Evolutionary conservation across 2,113 vertebrate species (phyloP).

Genomic region (Vireo altiloquus): DNA sequence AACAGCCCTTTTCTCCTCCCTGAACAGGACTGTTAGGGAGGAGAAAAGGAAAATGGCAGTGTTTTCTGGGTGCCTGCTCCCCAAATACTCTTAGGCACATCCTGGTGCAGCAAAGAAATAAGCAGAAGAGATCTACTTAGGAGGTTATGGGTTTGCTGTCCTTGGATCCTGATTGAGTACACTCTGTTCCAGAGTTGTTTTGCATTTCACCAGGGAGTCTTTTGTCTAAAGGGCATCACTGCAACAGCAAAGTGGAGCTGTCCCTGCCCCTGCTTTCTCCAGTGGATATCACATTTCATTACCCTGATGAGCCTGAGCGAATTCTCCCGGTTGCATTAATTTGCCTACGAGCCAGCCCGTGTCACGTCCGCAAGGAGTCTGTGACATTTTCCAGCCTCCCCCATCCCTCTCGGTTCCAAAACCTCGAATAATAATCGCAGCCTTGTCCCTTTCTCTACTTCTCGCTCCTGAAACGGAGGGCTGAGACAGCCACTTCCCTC

Average conservation of each 20-base stretch:
- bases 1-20: no score
- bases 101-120: not conserved
- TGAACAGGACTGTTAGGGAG: not conserved
- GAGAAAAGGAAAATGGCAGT: not conserved
- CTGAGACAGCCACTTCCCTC: not conserved
- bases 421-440: not conserved
- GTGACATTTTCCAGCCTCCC: constrained; percentile 32
- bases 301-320: constrained; percentile 30
- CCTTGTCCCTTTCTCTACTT: not conserved
- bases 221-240: constrained; percentile 47
- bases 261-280: constrained; percentile 5
- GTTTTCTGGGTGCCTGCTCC: not conserved
- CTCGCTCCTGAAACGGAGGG: not conserved
- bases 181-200: constrained; percentile 17
- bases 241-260: not conserved
- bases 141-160: not conserved
- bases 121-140: not conserved
- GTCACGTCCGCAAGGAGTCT: not conserved
- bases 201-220: constrained; percentile 53
- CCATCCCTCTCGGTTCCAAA: not conserved
- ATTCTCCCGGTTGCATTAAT: constrained; percentile 35
- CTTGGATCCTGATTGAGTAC: not conserved
- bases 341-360: constrained; percentile 39
- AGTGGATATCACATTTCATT: constrained; percentile 68
- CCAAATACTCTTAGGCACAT: not conserved